A percentile compares a stretch with the other conserved stretches of the same genome.
These are phyloP conservation scores for Tetramorium alpestre DNA, from an alignment of 1,140 invertebrate genomes.

Conservation along the genomic window DNA sequence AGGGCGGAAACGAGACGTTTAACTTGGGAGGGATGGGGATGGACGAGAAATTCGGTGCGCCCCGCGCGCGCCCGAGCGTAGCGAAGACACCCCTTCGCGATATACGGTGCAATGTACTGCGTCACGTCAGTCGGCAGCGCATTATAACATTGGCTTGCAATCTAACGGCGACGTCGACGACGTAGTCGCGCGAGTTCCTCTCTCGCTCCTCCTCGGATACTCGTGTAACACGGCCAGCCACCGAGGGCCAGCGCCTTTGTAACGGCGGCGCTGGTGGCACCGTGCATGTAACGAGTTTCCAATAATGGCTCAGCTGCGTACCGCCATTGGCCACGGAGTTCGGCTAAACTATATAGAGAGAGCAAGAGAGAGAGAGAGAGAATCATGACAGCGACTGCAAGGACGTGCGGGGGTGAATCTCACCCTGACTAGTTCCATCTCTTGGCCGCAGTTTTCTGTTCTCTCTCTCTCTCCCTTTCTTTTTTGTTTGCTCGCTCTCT, in stretches of 20 bases:
- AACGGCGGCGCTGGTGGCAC: slow-evolving; percentile 76
- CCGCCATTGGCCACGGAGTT: slow-evolving; percentile 75
- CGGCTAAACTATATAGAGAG: slow-evolving; percentile 61
- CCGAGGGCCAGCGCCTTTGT: slow-evolving; percentile 74
- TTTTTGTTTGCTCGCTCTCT: neutral
- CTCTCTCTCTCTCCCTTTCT: neutral
- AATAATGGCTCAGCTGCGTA: slow-evolving; percentile 85
- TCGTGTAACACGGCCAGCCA: slow-evolving; percentile 74
- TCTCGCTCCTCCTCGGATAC: slow-evolving; percentile 44
- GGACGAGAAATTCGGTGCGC: neutral
- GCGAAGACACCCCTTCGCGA: neutral
- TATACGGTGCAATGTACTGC: slow-evolving; percentile 52
- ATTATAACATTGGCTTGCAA: slow-evolving; percentile 61
- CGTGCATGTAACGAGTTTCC: slow-evolving; percentile 85
- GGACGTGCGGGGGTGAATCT: slow-evolving; percentile 34
- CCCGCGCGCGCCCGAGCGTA: neutral
- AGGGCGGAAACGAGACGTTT: slow-evolving; percentile 28
- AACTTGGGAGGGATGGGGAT: neutral
- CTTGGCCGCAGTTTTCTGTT: neutral
- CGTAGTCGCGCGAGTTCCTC: slow-evolving; percentile 48
- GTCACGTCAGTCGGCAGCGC: slow-evolving; percentile 55
- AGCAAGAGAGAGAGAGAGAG: neutral
- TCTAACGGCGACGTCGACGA: slow-evolving; percentile 68
- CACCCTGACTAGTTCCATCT: slow-evolving; percentile 8
- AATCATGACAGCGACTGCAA: slow-evolving; percentile 24